Percentiles rank a stretch among this genome's conserved stretches.
These are phyloP conservation scores for Pelobates fuscus DNA, from an alignment of 2,113 vertebrate species.

Conservation along the genomic window DNA sequence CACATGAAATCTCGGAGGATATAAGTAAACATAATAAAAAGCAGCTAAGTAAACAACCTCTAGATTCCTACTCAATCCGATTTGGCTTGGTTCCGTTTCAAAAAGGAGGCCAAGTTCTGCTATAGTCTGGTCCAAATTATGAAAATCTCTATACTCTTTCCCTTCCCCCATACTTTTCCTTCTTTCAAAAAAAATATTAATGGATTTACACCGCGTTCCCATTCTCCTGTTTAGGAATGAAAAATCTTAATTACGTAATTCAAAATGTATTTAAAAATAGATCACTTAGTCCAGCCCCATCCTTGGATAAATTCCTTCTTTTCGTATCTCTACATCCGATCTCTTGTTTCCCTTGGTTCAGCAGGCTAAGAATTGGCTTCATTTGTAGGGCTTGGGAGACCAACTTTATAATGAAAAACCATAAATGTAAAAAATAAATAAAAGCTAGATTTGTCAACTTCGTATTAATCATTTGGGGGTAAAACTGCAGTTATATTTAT, in stretches of 20 bases:
- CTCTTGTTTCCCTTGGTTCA: neutral
- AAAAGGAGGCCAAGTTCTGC: neutral
- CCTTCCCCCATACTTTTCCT: neutral
- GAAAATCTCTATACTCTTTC: neutral
- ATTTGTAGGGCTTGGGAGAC: neutral
- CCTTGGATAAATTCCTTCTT: neutral
- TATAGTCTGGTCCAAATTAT: neutral
- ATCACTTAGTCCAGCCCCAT: neutral
- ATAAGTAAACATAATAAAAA: constrained; percentile 38
- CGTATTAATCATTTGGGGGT: too few relatives aligned
- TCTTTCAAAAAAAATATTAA: too few relatives aligned
- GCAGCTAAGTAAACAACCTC: constrained; percentile 37
- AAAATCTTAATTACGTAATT: too few relatives aligned
- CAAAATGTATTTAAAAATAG: neutral
- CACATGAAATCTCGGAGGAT: constrained; percentile 2
- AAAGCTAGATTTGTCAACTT: too few relatives aligned
- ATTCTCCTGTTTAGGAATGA: too few relatives aligned
- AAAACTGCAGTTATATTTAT: too few relatives aligned
- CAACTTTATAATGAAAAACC: too few relatives aligned
- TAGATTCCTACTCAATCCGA: constrained; percentile 22
- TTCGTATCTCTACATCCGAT: neutral
- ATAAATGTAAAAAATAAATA: too few relatives aligned
- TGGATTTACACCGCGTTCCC: too few relatives aligned
- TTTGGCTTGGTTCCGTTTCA: neutral
- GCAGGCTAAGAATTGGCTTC: neutral